These are phyloP conservation scores for Drosophila mettleri DNA, from an alignment of 2,888 invertebrate genomes.

Conservation along the genomic window DNA sequence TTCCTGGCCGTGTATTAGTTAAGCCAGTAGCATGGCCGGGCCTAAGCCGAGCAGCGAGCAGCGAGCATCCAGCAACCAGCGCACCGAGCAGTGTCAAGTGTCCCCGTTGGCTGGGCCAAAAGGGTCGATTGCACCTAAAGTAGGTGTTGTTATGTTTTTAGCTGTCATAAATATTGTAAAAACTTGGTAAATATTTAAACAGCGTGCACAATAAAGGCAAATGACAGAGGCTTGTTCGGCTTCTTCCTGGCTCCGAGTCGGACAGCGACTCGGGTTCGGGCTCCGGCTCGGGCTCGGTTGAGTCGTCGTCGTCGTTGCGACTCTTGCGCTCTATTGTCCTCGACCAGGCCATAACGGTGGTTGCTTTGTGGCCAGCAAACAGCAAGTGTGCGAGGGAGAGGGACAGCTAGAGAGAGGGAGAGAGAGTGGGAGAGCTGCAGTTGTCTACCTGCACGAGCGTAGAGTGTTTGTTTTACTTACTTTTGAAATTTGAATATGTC, in stretches of 20 bases:
- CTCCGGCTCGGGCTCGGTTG: not conserved
- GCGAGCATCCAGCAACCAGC: no score
- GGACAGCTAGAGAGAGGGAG: not conserved
- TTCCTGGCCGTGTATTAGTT: constrained; percentile 40
- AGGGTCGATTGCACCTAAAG: constrained; percentile 44
- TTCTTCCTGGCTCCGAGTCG: constrained; percentile 16
- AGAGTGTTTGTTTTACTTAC: constrained; percentile 39
- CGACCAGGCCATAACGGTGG: constrained; percentile 55
- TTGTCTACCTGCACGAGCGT: constrained; percentile 52
- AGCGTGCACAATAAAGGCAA: constrained; percentile 77
- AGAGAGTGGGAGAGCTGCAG: not conserved
- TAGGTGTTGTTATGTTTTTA: constrained; percentile 80
- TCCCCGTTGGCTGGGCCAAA: constrained; percentile 42
- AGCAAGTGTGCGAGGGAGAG: constrained; percentile 2
- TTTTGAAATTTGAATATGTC: constrained; percentile 76
- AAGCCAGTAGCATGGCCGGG: constrained; percentile 35
- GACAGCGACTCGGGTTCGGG: constrained; percentile 39
- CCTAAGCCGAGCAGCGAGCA: constrained; percentile 34
- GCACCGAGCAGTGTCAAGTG: constrained; percentile 67
- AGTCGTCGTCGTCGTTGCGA: constrained; percentile 6
- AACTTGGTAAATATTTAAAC: constrained; percentile 80
- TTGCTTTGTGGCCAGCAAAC: constrained; percentile 38
- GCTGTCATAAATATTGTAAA: constrained; percentile 81
- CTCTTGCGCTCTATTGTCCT: constrained; percentile 44
- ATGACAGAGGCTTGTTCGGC: constrained; percentile 67